Evolutionary conservation across 92 coral and sea anemone genomes (phyloP).

Genomic region (Epizoanthus fatuus): DNA sequence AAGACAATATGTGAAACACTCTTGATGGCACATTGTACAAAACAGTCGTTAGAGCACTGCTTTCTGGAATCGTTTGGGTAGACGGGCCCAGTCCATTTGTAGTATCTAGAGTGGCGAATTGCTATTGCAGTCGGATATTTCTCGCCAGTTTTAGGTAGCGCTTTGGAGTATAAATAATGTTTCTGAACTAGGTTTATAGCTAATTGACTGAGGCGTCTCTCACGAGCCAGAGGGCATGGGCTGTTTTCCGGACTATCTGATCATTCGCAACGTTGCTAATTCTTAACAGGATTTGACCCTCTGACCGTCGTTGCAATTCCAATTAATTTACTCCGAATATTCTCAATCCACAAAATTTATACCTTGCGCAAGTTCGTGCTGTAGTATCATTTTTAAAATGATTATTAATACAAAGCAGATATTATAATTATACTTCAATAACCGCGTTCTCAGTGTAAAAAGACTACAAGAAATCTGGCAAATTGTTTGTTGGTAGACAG

Average conservation of each 20-base stretch:
- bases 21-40: too few relatives aligned
- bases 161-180: too few relatives aligned
- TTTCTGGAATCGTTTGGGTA: too few relatives aligned
- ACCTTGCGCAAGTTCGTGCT: neutral
- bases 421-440: slow-evolving; percentile 9
- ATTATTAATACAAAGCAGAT: neutral
- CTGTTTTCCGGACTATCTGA: neutral
- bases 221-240: neutral
- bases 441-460: neutral
- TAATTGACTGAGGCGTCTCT: neutral
- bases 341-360: neutral
- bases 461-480: too few relatives aligned
- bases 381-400: neutral
- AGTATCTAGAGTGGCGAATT: too few relatives aligned
- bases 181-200: neutral
- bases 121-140: too few relatives aligned
- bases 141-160: too few relatives aligned
- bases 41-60: too few relatives aligned
- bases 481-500: neutral
- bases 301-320: neutral
- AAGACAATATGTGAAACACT: too few relatives aligned
- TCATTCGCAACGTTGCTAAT: neutral
- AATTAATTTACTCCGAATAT: neutral
- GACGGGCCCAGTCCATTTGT: too few relatives aligned
- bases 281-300: neutral